phyloP scores from a whole-genome alignment of 2,888 invertebrate genomes.

The Aphodius granarius region DNA sequence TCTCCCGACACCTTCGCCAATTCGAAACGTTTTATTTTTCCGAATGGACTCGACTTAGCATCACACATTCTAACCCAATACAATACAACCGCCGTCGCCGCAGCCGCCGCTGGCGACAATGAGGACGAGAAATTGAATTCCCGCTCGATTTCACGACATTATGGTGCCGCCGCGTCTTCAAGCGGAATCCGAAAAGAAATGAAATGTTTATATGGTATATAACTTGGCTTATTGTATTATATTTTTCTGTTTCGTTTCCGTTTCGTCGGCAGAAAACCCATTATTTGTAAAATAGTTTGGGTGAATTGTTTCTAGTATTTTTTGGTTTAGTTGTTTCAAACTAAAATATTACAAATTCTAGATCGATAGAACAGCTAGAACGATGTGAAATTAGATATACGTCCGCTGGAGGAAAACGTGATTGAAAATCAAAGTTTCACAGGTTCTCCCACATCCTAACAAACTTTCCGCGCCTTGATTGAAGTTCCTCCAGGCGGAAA shows the following conservation, averaged over 20 bases:
- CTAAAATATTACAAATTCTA: no score
- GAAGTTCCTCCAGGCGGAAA: constrained; percentile 9
- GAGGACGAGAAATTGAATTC: neutral
- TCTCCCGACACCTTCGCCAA: neutral
- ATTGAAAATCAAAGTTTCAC: constrained; percentile 8
- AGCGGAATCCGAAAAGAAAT: neutral
- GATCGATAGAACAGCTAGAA: no score
- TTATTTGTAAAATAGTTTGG: no score
- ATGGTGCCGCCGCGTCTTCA: neutral
- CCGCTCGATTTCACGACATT: neutral
- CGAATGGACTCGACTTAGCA: neutral
- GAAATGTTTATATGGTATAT: neutral
- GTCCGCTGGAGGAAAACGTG: neutral
- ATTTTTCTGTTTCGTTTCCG: no score
- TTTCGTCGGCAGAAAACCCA: neutral
- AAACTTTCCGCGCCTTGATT: constrained; percentile 1
- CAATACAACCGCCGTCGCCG: no score
- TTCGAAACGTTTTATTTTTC: neutral
- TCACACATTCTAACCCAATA: neutral
- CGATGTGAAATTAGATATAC: neutral
- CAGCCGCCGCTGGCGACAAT: neutral
- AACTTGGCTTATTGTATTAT: neutral
- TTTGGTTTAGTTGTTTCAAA: no score
- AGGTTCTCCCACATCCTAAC: constrained; percentile 1
- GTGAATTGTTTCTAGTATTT: no score